Conservation (phyloP, 2,113 vertebrate species). For the Trichechus manatus region DNA sequence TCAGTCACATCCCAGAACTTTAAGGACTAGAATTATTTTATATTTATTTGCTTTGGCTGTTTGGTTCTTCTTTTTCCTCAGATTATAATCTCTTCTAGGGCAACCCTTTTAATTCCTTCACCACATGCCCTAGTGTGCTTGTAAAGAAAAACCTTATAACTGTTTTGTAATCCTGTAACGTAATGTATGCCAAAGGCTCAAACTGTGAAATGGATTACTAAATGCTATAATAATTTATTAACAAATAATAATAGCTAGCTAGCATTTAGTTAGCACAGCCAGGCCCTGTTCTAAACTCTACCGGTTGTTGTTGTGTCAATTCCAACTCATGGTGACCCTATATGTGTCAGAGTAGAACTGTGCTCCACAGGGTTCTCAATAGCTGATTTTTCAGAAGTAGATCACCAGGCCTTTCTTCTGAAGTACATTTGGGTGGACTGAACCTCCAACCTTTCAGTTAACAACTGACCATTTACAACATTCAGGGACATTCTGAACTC, state of each 20-base stretch:
- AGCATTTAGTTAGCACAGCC: neutral
- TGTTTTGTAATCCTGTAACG: constrained; percentile 32
- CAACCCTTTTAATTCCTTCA: constrained; percentile 11
- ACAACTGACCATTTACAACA: neutral
- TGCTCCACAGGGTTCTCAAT: neutral
- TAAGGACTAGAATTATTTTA: neutral
- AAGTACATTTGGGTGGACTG: neutral
- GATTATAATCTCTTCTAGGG: neutral
- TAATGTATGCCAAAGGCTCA: constrained; percentile 27
- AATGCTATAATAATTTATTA: neutral
- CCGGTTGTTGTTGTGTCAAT: neutral
- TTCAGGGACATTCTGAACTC: neutral
- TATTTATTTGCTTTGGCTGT: constrained; percentile 7
- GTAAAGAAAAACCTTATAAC: neutral
- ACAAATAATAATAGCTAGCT: neutral
- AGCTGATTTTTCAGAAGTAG: neutral
- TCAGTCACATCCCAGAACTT: neutral
- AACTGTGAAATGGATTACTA: neutral
- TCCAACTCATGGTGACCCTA: neutral
- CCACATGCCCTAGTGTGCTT: neutral
- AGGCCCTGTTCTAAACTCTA: neutral
- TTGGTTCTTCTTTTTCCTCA: constrained; percentile 41
- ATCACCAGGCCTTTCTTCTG: neutral
- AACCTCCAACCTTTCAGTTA: neutral
- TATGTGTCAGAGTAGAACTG: neutral